These are phyloP conservation scores for Galemys pyrenaicus DNA, from an alignment of 2,113 vertebrate genomes.

Conservation along the genomic window DNA sequence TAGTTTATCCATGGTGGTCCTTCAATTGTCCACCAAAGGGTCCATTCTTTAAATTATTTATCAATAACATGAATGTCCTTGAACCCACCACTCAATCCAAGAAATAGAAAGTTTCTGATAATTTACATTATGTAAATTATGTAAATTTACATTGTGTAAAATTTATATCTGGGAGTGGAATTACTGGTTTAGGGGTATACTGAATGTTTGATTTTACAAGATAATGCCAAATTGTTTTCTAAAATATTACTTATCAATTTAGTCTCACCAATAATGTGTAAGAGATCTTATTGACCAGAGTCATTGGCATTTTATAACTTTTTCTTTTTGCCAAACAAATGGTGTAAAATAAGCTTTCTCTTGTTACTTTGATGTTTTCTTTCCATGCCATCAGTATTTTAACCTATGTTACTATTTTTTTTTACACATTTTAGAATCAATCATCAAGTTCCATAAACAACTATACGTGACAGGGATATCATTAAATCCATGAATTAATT, in stretches of 20 bases:
- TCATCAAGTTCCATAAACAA: background rate
- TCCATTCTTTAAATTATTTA: background rate
- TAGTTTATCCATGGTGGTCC: background rate
- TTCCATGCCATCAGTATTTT: constrained; percentile 2
- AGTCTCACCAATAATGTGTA: background rate
- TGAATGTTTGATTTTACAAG: background rate
- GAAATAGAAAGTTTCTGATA: constrained; percentile 1
- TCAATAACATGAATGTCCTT: constrained; percentile 6
- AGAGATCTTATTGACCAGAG: background rate
- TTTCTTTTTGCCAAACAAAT: background rate
- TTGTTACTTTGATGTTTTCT: background rate
- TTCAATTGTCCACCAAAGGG: background rate
- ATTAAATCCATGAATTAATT: constrained; percentile 50
- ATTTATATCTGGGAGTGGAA: background rate
- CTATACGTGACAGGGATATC: background rate
- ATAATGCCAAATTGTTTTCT: background rate
- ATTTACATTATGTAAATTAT: constrained; percentile 1
- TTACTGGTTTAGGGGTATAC: background rate
- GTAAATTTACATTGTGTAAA: constrained; percentile 10
- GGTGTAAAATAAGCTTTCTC: background rate
- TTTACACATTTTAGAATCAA: constrained; percentile 18
- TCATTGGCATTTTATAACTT: background rate
- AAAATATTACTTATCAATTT: background rate
- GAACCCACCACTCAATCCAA: background rate
- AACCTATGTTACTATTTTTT: background rate